Evolutionary conservation across 2,888 invertebrate species (phyloP).

Genomic region (Tortrix viridana): DNA sequence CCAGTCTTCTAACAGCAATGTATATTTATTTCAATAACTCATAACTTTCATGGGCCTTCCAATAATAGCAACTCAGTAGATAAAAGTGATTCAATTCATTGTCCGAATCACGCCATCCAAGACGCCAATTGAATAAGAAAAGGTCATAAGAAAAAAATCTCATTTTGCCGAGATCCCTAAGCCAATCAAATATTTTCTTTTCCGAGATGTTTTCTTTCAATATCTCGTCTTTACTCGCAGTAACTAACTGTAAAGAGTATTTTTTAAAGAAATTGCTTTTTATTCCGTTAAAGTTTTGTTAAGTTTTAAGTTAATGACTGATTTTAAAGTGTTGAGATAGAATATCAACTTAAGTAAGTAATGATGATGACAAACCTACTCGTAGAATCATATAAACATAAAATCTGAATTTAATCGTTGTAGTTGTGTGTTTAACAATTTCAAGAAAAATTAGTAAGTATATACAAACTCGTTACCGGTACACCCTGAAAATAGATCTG

Average conservation of each 20-base stretch:
- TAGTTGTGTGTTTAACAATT: too few relatives aligned
- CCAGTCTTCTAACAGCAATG: too few relatives aligned
- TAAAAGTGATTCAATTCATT: constrained; percentile 43
- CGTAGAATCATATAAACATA: too few relatives aligned
- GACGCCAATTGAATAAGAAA: constrained; percentile 47
- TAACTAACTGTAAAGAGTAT: constrained; percentile 23
- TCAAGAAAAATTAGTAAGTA: too few relatives aligned
- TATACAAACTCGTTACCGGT: too few relatives aligned
- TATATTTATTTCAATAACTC: constrained; percentile 9
- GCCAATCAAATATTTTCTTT: constrained; percentile 72
- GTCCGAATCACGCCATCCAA: constrained; percentile 43
- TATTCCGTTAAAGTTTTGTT: not conserved
- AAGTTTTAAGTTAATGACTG: too few relatives aligned
- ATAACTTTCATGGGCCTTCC: constrained; percentile 30
- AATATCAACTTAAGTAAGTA: too few relatives aligned
- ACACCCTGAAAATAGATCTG: too few relatives aligned
- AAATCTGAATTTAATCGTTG: too few relatives aligned
- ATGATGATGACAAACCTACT: too few relatives aligned
- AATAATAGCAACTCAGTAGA: constrained; percentile 30
- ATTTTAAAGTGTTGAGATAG: too few relatives aligned
- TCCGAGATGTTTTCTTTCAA: constrained; percentile 69
- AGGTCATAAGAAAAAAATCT: constrained; percentile 48
- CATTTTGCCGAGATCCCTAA: constrained; percentile 47
- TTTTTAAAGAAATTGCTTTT: constrained; percentile 32
- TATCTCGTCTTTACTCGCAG: constrained; percentile 50